Base-by-base conservation (phyloP, 2,797 vertebrate species). In the Enteromius argenteus region DNA sequence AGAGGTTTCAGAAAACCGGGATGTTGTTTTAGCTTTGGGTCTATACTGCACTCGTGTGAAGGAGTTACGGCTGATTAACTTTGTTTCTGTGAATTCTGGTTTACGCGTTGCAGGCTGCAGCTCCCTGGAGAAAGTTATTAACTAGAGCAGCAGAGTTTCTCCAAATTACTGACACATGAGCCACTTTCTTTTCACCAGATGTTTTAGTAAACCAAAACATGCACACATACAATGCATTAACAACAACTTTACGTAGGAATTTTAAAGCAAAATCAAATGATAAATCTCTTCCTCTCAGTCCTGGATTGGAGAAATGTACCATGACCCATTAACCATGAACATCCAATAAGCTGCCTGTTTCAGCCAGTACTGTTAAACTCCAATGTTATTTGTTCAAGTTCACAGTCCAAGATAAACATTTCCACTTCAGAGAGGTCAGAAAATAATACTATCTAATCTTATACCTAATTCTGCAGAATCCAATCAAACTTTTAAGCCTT, bases 311-410 rank as follows among this genome's bases (percentile, higher is more conserved):
- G 87, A 91, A 91, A 90, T 79, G 80, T 64, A 80, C 82, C 71
- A 23, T 84, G 86, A 91, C 91, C 90, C 88, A 85, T 84, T 92
- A 92, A 93, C 92, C 74, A n/a, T 30, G 74, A 86, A 86, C 86
- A 90, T 89, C 91, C 92, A 92, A 94, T 92, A 90, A 92, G 85
- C 84, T 88, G 84, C 85, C 85, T 66, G 66, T 87, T 91, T 89
- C 84, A 91, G 81, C 83, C 90, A 92, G 92, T 92, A 90, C 85
- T 82, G 85, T 91, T 92, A 81, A 91, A 91, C 69, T 87, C 44
- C 84, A 85, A 84, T 85, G 87, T 86, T 74, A 79, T 87, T 84
- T 82, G 89, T 77, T 83, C 89, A 87, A 89, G 87, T 90, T 81
- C 86, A 91, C 90, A 91, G 90, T 15, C 49, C 19, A 35, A 51